Evolutionary conservation across 2,888 invertebrate genomes (phyloP).

Genomic region (Antitype chi): DNA sequence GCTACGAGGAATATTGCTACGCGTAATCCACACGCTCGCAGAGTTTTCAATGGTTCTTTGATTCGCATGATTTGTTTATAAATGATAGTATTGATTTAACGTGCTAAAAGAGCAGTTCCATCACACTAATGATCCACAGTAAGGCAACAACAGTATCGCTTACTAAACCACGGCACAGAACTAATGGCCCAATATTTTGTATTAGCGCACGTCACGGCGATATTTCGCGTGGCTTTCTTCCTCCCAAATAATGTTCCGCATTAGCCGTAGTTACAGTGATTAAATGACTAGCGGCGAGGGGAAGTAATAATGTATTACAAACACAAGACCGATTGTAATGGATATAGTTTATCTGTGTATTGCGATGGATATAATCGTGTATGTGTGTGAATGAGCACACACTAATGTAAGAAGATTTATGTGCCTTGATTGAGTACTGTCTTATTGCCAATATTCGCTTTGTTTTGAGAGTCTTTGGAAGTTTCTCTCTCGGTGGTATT

Average conservation of each 20-base stretch:
- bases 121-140: constrained; percentile 37
- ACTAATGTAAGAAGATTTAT: constrained; percentile 47
- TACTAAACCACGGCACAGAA: constrained; percentile 56
- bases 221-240: constrained; percentile 85
- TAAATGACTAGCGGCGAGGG: constrained; percentile 83
- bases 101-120: constrained; percentile 27
- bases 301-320: constrained; percentile 81
- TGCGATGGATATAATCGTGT: constrained; percentile 21
- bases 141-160: constrained; percentile 44
- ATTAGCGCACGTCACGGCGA: constrained; percentile 81
- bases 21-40: neutral
- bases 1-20: constrained; percentile 18
- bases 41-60: neutral
- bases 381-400: constrained; percentile 26
- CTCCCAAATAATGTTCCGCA: constrained; percentile 86
- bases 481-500: neutral
- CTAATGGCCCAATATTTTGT: constrained; percentile 81
- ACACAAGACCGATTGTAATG: constrained; percentile 72
- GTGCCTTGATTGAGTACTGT: constrained; percentile 35
- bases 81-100: neutral
- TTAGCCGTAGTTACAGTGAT: constrained; percentile 89
- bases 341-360: constrained; percentile 51
- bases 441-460: constrained; percentile 51
- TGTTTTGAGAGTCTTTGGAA: constrained; percentile 24
- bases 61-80: neutral